A percentile compares a stretch with the other conserved stretches of the same genome.
These are phyloP conservation scores for Balanococcus diminutus DNA, from an alignment of 2,888 invertebrate genomes.

Conservation along the genomic window DNA sequence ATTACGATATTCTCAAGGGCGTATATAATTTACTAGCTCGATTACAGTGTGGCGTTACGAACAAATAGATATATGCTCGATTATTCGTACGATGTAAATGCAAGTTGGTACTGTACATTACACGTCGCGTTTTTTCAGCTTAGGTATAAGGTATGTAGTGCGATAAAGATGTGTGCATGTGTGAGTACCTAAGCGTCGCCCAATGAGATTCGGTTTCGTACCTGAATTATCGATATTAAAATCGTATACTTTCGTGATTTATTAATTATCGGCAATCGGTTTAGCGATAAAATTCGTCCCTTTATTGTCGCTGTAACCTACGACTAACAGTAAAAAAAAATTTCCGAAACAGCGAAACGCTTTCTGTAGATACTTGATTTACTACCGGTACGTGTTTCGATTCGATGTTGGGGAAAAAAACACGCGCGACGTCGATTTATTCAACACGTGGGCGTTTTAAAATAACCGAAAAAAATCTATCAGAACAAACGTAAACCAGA, in stretches of 20 bases:
- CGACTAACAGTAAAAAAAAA: background rate
- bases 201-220: no score
- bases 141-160: background rate
- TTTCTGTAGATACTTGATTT: background rate
- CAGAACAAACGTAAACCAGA: slow-evolving; percentile 21
- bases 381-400: background rate
- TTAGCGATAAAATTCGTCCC: background rate
- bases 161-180: background rate
- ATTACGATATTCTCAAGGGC: slow-evolving; percentile 26
- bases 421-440: background rate
- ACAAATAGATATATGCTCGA: background rate
- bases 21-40: slow-evolving; percentile 17
- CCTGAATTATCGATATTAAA: slow-evolving; percentile 12
- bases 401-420: background rate
- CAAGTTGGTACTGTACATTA: background rate
- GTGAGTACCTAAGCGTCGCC: background rate
- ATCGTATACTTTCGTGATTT: background rate
- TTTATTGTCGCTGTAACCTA: background rate
- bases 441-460: slow-evolving; percentile 5
- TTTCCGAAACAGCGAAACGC: background rate
- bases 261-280: slow-evolving; percentile 31
- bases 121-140: no score
- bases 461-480: slow-evolving; percentile 15
- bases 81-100: background rate
- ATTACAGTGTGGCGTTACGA: background rate